Conservation (phyloP, 1,140 invertebrate genomes). For the Diorhabda carinulata region DNA sequence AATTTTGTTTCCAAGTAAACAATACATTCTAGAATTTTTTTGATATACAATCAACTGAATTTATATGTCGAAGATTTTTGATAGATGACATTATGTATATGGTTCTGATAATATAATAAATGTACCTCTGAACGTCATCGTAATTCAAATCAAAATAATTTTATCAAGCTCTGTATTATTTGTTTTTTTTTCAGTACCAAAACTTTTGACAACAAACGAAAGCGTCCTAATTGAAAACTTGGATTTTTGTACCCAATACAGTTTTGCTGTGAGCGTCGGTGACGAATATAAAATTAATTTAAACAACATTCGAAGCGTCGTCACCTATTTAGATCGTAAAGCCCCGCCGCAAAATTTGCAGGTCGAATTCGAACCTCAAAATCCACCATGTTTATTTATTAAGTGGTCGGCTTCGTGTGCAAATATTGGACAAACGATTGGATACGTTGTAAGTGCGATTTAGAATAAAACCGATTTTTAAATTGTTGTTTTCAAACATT, state of each 20-base stretch:
- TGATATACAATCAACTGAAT: too few species aligned
- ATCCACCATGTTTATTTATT: conserved; percentile 34
- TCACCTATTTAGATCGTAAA: conserved; percentile 28
- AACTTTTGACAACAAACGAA: conserved; percentile 24
- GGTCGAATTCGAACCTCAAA: conserved; percentile 30
- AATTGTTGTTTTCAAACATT: too few species aligned
- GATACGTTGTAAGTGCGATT: conserved; percentile 34
- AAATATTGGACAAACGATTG: conserved; percentile 31
- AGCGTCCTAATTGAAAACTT: conserved; percentile 22
- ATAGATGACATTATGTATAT: too few species aligned
- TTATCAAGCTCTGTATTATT: not conserved
- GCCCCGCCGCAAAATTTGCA: conserved; percentile 30
- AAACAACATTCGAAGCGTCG: conserved; percentile 26
- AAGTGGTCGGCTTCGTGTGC: conserved; percentile 38
- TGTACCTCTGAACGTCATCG: too few species aligned
- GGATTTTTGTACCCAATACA: conserved; percentile 32
- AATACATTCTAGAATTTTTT: too few species aligned
- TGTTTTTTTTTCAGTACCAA: conserved; percentile 27
- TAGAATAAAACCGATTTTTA: too few species aligned
- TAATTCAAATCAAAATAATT: too few species aligned
- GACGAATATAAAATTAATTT: conserved; percentile 25
- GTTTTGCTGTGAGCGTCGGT: conserved; percentile 29
- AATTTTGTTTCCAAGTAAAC: too few species aligned
- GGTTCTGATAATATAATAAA: too few species aligned
- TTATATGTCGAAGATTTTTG: too few species aligned